These are phyloP conservation scores for Nothobranchius kuhntae DNA, from an alignment of 2,113 vertebrate species.

Conservation along the genomic window DNA sequence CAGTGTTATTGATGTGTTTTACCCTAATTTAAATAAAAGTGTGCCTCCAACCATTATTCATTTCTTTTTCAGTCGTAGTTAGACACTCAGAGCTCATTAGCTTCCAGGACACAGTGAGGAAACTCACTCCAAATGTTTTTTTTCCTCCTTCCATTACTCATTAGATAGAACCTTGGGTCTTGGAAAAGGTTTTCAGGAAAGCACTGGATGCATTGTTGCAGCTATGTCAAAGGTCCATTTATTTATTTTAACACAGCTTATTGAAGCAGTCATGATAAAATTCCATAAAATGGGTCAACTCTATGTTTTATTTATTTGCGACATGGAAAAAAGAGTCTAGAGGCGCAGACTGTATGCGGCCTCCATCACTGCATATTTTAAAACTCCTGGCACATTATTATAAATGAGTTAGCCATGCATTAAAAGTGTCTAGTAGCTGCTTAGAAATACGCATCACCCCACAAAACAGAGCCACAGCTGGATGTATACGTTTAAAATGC, in stretches of 20 bases:
- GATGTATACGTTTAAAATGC: conserved; percentile 61
- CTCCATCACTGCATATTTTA: conserved; percentile 69
- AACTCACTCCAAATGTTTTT: conserved; percentile 50
- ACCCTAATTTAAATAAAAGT: conserved; percentile 51
- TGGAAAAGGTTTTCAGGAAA: conserved; percentile 28
- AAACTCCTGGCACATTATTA: conserved; percentile 46
- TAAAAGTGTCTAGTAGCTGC: conserved; percentile 43
- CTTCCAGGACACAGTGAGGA: conserved; percentile 28
- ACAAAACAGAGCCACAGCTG: conserved; percentile 28
- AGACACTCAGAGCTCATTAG: conserved; percentile 64
- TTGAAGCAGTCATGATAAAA: conserved; percentile 42
- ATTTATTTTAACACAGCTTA: conserved; percentile 64
- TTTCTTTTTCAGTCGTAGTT: conserved; percentile 29
- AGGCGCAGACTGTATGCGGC: conserved; percentile 37
- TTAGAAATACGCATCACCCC: conserved; percentile 51
- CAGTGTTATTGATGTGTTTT: conserved; percentile 69
- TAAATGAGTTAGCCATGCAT: conserved; percentile 31
- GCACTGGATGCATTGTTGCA: conserved; percentile 58
- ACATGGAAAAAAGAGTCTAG: conserved; percentile 24
- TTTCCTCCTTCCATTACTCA: conserved; percentile 42
- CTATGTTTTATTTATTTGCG: conserved; percentile 61
- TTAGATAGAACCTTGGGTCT: conserved; percentile 58
- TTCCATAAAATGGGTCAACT: conserved; percentile 27
- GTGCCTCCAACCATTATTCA: conserved; percentile 16
- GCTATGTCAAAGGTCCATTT: conserved; percentile 58